A percentile compares a stretch with the other conserved stretches of the same genome.
Conservation (phyloP, 2,797 vertebrate species). For the Aulostomus chinensis region DNA sequence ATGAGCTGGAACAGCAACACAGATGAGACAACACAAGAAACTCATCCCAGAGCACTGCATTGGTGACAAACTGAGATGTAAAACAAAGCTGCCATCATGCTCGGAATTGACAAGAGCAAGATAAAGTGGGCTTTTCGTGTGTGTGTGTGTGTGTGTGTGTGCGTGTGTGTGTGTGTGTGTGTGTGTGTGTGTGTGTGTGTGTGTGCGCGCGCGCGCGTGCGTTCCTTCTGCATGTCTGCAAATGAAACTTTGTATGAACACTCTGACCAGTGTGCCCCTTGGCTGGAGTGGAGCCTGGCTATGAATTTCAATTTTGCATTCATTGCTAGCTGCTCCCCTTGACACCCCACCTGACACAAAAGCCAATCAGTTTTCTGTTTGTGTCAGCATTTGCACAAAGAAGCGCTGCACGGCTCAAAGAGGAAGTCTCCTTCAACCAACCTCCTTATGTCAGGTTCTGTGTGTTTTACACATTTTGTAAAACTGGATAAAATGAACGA, state of each 20-base stretch:
- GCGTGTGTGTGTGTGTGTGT: slow-evolving; percentile 2
- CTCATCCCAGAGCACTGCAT: slow-evolving; percentile 18
- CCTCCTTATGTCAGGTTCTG: slow-evolving; percentile 37
- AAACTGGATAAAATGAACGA: slow-evolving; percentile 15
- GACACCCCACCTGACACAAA: slow-evolving; percentile 64
- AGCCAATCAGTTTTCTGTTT: slow-evolving; percentile 72
- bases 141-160: slow-evolving; percentile 7
- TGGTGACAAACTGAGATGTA: slow-evolving; percentile 33
- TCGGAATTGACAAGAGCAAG: slow-evolving; percentile 28
- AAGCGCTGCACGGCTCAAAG: slow-evolving; percentile 42
- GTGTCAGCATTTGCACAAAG: slow-evolving; percentile 70
- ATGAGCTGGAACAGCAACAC: slow-evolving; percentile 30
- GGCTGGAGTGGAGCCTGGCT: slow-evolving; percentile 58
- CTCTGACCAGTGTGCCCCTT: slow-evolving; percentile 58
- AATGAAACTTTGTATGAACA: slow-evolving; percentile 73
- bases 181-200: slow-evolving; percentile 1
- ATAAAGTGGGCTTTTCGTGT: slow-evolving; percentile 16
- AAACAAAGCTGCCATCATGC: slow-evolving; percentile 65
- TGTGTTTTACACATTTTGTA: slow-evolving; percentile 19
- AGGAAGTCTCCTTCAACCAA: slow-evolving; percentile 51
- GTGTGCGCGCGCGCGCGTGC: neutral
- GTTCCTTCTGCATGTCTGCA: slow-evolving; percentile 51
- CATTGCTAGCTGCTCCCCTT: slow-evolving; percentile 48
- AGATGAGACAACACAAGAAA: slow-evolving; percentile 24
- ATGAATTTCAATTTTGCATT: slow-evolving; percentile 76